A percentile compares a stretch with the other conserved stretches of the same genome.
Conservation (phyloP, 1,140 invertebrate species). For the Monochamus saltuarius region DNA sequence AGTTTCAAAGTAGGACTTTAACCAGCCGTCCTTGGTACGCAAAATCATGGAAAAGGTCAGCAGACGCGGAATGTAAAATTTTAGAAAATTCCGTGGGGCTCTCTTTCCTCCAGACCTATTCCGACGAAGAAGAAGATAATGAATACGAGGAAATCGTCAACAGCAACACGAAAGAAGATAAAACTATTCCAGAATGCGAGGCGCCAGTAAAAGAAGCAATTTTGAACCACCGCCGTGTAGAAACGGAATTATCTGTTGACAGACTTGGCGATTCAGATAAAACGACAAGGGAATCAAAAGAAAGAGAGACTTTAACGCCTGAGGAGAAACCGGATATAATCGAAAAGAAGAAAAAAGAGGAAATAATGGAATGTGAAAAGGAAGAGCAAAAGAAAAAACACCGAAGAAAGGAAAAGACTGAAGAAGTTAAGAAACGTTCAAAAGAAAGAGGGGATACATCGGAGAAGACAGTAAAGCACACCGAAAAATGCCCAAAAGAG, state of each 20-base stretch:
- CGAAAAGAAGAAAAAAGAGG: slow-evolving; percentile 11
- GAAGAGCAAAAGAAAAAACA: background rate
- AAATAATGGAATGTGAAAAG: background rate
- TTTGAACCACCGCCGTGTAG: too few relatives aligned
- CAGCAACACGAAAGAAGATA: slow-evolving; percentile 8
- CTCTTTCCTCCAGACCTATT: slow-evolving; percentile 44
- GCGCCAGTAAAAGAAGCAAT: too few relatives aligned
- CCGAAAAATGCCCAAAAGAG: background rate
- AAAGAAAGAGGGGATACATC: background rate
- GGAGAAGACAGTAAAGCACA: background rate
- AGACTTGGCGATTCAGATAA: too few relatives aligned
- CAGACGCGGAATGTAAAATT: slow-evolving; percentile 36
- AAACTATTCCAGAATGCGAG: too few relatives aligned
- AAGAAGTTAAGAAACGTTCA: background rate
- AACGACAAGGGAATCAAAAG: too few relatives aligned
- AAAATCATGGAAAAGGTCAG: slow-evolving; percentile 34
- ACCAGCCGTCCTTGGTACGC: slow-evolving; percentile 37
- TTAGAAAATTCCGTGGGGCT: slow-evolving; percentile 43
- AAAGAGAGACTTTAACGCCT: too few relatives aligned
- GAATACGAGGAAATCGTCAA: slow-evolving; percentile 20
- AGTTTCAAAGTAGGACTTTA: slow-evolving; percentile 4
- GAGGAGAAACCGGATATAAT: slow-evolving; percentile 11
- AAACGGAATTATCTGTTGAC: too few relatives aligned
- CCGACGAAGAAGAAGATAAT: slow-evolving; percentile 41
- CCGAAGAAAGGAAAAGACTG: background rate